Base-by-base conservation (phyloP, 2,888 invertebrate genomes). In the Opisthograptis luteolata region DNA sequence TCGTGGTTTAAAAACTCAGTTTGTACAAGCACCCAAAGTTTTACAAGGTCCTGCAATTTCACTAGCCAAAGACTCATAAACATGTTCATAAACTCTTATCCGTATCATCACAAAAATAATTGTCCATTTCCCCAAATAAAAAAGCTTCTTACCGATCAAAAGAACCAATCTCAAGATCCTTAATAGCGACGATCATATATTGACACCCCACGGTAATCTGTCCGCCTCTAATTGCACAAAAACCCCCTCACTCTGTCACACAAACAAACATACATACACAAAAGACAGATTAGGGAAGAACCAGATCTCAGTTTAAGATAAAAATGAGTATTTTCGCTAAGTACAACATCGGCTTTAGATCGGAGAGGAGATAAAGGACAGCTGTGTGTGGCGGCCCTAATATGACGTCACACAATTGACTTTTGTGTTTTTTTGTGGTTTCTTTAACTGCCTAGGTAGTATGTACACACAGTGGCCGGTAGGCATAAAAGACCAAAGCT, bases 301-400 rank as follows among this genome's bases (percentile, higher is more conserved):
- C 79, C 77, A 73, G 89, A 89, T 90, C 30, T 79, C 86, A 79
- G 88, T 87, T 87, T 87, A 81, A 87, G 89, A 89, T 90, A 87
- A 87, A 76, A 87, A 68, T 81, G 75, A 80, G 83, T 83, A 85
- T 88, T 85, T 87, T 87, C 71, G 85, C 88, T 84, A 84, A 87
- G 87, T 85, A 79, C 76, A 73, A 73, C 74, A 59, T 65, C 73
- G 76, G 88, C 83, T 89, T 89, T 81, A 88, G 89, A 89, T 88
- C 69, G 74, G 60, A 20, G 68, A 53, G 87, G 88, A 54, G 88
- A 89, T 89, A 88, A 76, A 64, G 64, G 81, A 68, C 89, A 89
- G 89, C 82, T 89, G 88, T 78, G 73, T 70, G 72, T 68, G 61
- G 59, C 68, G 57, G 69, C 61, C 74, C 73, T 80, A 64, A 71